Conservation (phyloP, 2,797 vertebrate species). For the Chaetophractus vellerosus region DNA sequence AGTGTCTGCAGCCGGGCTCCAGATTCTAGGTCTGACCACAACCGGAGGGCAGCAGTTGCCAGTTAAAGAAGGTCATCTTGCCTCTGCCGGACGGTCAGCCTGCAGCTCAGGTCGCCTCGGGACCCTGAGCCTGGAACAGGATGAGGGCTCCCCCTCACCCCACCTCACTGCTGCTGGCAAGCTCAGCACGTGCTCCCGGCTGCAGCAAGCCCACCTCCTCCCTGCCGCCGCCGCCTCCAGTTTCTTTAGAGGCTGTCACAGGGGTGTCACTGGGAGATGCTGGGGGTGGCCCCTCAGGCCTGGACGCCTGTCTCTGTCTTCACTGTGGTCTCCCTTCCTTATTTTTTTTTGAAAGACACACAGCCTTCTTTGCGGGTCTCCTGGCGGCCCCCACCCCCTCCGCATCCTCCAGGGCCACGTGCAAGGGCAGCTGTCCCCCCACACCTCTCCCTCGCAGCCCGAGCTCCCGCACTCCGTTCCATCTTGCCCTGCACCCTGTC, state of each 20-base stretch:
- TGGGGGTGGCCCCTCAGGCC: neutral
- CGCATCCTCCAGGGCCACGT: neutral
- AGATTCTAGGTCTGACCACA: neutral
- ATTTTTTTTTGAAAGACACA: neutral
- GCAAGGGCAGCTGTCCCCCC: neutral
- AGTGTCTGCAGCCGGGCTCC: neutral
- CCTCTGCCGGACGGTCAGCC: neutral
- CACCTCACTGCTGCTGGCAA: fast-evolving
- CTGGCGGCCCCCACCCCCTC: too few species aligned
- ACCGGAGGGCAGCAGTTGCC: neutral
- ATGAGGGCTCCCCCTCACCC: neutral
- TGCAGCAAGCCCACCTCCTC: neutral
- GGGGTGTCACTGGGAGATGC: neutral
- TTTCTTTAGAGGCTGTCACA: neutral
- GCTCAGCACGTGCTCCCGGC: neutral
- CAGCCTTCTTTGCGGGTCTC: neutral
- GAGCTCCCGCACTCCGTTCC: fast-evolving
- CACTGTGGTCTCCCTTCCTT: neutral
- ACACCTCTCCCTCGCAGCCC: too few species aligned
- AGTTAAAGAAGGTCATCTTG: neutral
- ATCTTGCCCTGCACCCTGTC: too few species aligned
- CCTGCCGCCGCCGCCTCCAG: neutral
- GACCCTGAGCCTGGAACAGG: neutral
- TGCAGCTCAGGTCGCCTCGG: neutral
- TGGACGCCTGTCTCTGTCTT: neutral